Evolutionary conservation across 1,140 invertebrate species (phyloP).

Genomic region (Lithobius niger): DNA sequence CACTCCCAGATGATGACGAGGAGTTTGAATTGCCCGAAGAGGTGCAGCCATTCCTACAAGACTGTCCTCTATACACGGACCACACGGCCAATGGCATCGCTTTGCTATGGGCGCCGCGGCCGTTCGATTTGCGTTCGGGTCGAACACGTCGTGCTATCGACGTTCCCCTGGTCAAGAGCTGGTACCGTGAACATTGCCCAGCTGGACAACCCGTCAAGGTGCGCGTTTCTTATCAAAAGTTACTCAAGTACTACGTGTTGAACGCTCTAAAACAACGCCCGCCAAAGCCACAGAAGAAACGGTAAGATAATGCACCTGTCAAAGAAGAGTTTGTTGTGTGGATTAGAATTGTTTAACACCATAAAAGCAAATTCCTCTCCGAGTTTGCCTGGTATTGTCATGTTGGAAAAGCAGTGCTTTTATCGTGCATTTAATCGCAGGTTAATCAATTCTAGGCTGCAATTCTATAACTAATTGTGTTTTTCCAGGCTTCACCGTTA

Average conservation of each 20-base stretch:
- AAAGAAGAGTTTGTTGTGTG: too few relatives aligned
- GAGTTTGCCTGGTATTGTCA: too few relatives aligned
- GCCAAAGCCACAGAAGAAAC: conserved; percentile 97
- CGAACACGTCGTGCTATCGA: conserved; percentile 74
- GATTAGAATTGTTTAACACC: too few relatives aligned
- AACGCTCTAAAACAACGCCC: conserved; percentile 94
- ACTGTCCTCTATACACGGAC: conserved; percentile 92
- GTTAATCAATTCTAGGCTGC: too few relatives aligned
- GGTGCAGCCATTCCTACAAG: conserved; percentile 82
- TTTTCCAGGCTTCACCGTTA: too few relatives aligned
- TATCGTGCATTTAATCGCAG: too few relatives aligned
- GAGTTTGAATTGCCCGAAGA: conserved; percentile 85
- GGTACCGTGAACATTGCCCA: conserved; percentile 94
- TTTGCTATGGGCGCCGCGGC: conserved; percentile 93
- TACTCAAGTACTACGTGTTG: conserved; percentile 95
- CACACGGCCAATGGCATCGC: conserved; percentile 99
- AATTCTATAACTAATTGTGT: too few relatives aligned
- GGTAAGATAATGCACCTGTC: conserved; percentile 46
- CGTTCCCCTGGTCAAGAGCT: conserved; percentile 91
- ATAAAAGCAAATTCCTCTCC: too few relatives aligned
- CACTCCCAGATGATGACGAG: conserved; percentile 82
- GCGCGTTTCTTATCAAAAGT: conserved; percentile 95
- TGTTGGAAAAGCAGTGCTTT: too few relatives aligned
- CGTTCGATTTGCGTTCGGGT: conserved; percentile 91
- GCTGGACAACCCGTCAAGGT: conserved; percentile 98